Percentiles rank a stretch among this genome's conserved stretches.
Evolutionary conservation across 2,797 vertebrate species (phyloP).

Genomic region (Morelia viridis): DNA sequence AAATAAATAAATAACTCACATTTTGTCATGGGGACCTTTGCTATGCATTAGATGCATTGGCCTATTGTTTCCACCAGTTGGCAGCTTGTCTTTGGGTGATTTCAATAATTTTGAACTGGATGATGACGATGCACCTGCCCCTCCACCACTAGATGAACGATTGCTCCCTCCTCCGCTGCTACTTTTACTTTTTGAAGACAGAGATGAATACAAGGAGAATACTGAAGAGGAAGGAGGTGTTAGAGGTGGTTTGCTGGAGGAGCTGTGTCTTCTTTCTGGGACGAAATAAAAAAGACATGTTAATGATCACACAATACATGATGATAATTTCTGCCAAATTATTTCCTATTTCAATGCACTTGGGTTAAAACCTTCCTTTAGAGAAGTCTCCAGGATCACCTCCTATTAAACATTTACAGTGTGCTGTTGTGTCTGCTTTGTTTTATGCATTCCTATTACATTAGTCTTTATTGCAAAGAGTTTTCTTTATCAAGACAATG

Average conservation of each 20-base stretch:
- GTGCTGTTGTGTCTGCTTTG: neutral
- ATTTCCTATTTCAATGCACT: neutral
- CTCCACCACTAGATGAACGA: slow-evolving; percentile 78
- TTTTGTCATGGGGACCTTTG: slow-evolving; percentile 87
- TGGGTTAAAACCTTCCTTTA: neutral
- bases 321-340: slow-evolving; percentile 28
- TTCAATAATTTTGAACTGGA: slow-evolving; percentile 91
- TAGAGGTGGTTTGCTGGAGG: slow-evolving; percentile 84
- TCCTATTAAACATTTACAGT: neutral
- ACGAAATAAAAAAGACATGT: slow-evolving; percentile 45
- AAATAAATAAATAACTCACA: slow-evolving; percentile 76
- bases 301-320: slow-evolving; percentile 13
- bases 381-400: neutral
- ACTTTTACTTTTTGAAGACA: slow-evolving; percentile 82
- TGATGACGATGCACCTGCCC: slow-evolving; percentile 76
- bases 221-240: slow-evolving; percentile 77
- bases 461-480: neutral
- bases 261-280: slow-evolving; percentile 97
- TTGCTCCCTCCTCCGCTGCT: slow-evolving; percentile 76
- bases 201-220: slow-evolving; percentile 83
- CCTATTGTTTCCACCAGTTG: slow-evolving; percentile 85
- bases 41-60: slow-evolving; percentile 80
- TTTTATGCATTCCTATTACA: neutral
- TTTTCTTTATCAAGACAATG: neutral
- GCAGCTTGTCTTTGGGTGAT: slow-evolving; percentile 97